Percentiles rank a stretch among this genome's conserved stretches.
phyloP scores from a whole-genome alignment of 2,888 invertebrate genomes.

The Hanleya hanleyi region DNA sequence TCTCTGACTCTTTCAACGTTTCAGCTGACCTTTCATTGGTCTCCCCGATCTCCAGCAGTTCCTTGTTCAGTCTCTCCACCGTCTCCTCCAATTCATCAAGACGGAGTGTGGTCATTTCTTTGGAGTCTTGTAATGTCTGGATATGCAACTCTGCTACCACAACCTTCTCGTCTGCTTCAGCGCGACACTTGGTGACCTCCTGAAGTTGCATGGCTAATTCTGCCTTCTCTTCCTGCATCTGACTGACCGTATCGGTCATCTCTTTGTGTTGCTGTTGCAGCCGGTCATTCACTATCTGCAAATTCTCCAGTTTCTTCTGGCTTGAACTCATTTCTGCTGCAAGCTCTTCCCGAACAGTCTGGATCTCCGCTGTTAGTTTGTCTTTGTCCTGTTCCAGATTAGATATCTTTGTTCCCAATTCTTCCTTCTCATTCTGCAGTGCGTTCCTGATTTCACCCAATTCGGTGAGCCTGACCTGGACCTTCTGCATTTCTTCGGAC shows the following conservation, averaged over 20 bases:
- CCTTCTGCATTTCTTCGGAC: background rate
- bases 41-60: background rate
- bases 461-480: background rate
- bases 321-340: background rate
- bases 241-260: constrained; percentile 4
- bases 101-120: too few species aligned
- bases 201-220: too few species aligned
- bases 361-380: background rate
- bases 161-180: too few species aligned
- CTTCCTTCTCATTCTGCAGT: background rate
- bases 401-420: background rate
- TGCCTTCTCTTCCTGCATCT: constrained; percentile 10
- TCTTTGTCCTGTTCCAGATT: background rate
- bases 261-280: constrained; percentile 15
- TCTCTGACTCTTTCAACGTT: background rate
- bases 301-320: background rate
- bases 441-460: background rate
- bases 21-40: background rate
- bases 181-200: too few species aligned
- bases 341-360: background rate
- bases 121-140: too few species aligned
- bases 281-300: background rate
- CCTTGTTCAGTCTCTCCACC: constrained; percentile 2
- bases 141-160: too few species aligned
- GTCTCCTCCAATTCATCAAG: too few species aligned